Conservation (phyloP, 2,888 invertebrate species). For the Cantharis rustica region DNA sequence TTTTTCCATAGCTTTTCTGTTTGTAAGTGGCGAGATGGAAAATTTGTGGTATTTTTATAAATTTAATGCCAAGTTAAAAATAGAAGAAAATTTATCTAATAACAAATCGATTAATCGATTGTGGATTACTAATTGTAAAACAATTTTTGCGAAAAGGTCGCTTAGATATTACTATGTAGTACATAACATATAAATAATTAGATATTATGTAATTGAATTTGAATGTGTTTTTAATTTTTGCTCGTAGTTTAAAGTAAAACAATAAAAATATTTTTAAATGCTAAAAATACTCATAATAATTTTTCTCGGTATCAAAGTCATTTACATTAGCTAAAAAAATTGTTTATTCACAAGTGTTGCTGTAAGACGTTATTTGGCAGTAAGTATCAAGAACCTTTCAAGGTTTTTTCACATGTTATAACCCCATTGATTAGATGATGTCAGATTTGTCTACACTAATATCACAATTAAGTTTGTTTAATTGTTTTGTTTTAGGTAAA, state of each 20-base stretch:
- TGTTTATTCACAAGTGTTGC: conserved; percentile 22
- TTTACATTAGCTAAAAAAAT: conserved; percentile 20
- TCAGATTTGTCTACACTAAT: conserved; percentile 17
- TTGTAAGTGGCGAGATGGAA: neutral
- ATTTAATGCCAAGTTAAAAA: neutral
- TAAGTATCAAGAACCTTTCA: conserved; percentile 23
- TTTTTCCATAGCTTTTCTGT: too few relatives aligned
- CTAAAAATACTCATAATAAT: conserved; percentile 14
- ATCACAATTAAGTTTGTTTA: neutral
- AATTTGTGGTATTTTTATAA: neutral
- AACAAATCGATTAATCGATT: neutral
- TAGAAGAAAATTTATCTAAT: neutral
- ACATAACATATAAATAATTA: too few relatives aligned
- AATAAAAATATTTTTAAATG: conserved; percentile 12
- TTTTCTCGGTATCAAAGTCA: conserved; percentile 18
- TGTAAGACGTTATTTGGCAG: conserved; percentile 21
- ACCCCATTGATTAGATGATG: conserved; percentile 25
- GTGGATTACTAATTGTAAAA: neutral
- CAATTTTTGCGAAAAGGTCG: neutral
- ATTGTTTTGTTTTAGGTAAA: neutral
- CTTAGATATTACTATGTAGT: neutral
- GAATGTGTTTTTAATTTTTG: neutral
- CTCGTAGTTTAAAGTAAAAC: neutral
- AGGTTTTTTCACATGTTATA: conserved; percentile 22
- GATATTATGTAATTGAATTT: conserved; percentile 15